Percentiles rank a stretch among this genome's conserved stretches.
phyloP scores from a whole-genome alignment of 2,888 invertebrate genomes.

The Hydrotaea cyrtoneurina region DNA sequence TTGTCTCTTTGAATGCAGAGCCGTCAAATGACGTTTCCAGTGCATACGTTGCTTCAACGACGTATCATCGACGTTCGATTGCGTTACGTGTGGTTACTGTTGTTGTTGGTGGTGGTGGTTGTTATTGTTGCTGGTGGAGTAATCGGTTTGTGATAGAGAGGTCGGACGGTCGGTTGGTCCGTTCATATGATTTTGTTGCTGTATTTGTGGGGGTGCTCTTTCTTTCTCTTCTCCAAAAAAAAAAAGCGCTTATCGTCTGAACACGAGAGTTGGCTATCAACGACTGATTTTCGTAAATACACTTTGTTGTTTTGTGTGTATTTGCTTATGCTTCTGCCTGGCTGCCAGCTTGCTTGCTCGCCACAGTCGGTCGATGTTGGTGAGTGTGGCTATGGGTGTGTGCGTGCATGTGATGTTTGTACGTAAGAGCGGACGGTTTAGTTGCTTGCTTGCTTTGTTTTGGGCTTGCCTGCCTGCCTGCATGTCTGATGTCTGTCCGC shows the following conservation, averaged over 20 bases:
- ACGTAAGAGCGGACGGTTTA: conserved; percentile 39
- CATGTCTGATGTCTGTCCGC: conserved; percentile 22
- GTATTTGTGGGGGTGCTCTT: conserved; percentile 28
- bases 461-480: conserved; percentile 24
- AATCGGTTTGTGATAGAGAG: not conserved
- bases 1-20: conserved; percentile 50
- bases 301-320: conserved; percentile 66
- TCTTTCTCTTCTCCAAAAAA: conserved; percentile 59
- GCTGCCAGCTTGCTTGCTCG: not conserved
- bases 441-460: conserved; percentile 1
- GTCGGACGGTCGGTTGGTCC: conserved; percentile 12
- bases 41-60: conserved; percentile 17
- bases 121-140: not conserved
- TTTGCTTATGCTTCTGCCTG: conserved; percentile 53
- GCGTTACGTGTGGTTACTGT: conserved; percentile 8
- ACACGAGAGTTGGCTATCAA: conserved; percentile 80
- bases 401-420: not conserved
- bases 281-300: conserved; percentile 76
- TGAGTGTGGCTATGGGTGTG: not conserved
- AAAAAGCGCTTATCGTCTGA: conserved; percentile 77
- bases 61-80: conserved; percentile 17
- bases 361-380: not conserved
- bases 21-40: conserved; percentile 24
- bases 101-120: conserved; percentile 13
- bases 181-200: conserved; percentile 8